Conservation (phyloP, 2,113 vertebrate genomes). For the Vulpes ferrilata region DNA sequence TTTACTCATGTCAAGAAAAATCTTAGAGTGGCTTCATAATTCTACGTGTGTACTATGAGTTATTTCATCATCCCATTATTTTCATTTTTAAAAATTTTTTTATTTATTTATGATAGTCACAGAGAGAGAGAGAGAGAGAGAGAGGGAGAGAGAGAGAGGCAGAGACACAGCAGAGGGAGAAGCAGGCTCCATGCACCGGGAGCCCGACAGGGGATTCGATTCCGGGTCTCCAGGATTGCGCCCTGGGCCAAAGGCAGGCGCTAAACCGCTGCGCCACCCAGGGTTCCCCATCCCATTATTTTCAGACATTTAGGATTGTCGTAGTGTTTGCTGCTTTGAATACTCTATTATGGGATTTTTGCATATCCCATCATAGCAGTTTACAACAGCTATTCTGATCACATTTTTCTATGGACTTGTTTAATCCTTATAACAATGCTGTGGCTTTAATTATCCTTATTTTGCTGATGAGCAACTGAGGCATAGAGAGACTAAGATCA, state of each 20-base stretch:
- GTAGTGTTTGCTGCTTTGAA: background rate
- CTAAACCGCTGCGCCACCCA: no score
- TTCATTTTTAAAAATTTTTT: background rate
- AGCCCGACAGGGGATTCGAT: no score
- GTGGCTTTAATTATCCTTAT: background rate
- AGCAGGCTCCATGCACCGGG: no score
- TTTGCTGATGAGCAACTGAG: background rate
- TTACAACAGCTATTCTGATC: background rate
- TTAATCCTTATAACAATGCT: background rate
- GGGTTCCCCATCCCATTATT: background rate
- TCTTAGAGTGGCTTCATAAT: background rate
- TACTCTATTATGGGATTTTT: background rate
- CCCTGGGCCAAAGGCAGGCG: no score
- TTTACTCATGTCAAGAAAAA: background rate
- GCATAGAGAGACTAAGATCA: background rate
- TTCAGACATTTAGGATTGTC: background rate
- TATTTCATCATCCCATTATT: background rate
- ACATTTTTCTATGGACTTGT: background rate
- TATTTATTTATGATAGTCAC: no score
- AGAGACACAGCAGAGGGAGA: no score
- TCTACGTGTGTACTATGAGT: background rate
- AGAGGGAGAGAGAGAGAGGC: no score
- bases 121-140: no score
- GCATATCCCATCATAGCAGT: background rate
- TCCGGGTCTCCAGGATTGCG: no score